These are phyloP conservation scores for Cranoglanis bouderius DNA, from an alignment of 2,113 vertebrate species.

Conservation along the genomic window DNA sequence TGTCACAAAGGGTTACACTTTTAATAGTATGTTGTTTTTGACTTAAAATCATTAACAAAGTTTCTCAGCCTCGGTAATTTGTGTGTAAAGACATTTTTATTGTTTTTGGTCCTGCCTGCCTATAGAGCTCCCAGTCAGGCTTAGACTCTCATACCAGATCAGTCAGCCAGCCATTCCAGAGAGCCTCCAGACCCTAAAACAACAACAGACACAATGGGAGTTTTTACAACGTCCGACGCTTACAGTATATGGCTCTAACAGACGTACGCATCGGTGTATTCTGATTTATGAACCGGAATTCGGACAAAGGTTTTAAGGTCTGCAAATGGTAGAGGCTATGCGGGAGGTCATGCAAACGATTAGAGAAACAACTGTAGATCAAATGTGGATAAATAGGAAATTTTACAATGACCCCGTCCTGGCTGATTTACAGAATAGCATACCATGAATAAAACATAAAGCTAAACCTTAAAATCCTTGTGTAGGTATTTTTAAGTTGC, in stretches of 20 bases:
- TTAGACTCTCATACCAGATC: conserved; percentile 25
- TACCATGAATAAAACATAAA: neutral
- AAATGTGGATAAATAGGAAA: conserved; percentile 3
- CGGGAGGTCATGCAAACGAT: neutral
- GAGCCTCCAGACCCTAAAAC: conserved; percentile 43
- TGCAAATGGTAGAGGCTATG: conserved; percentile 16
- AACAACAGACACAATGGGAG: conserved; percentile 49
- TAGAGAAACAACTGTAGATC: neutral
- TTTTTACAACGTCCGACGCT: conserved; percentile 37
- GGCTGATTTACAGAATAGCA: neutral
- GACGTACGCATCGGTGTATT: neutral
- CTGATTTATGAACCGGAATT: conserved; percentile 29
- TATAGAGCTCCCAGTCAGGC: conserved; percentile 34
- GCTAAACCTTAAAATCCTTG: neutral
- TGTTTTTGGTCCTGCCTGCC: conserved; percentile 31
- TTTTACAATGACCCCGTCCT: neutral
- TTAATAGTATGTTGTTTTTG: conserved; percentile 10
- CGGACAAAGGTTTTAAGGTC: neutral
- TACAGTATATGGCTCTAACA: conserved; percentile 10
- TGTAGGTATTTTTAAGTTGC: neutral
- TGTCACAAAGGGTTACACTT: conserved; percentile 30
- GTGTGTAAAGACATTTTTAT: conserved; percentile 9
- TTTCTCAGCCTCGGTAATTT: conserved; percentile 30
- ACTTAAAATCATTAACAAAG: neutral
- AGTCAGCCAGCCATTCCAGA: conserved; percentile 35